Conservation (phyloP, 2,113 vertebrate species). For the Nansenia antarctica region DNA sequence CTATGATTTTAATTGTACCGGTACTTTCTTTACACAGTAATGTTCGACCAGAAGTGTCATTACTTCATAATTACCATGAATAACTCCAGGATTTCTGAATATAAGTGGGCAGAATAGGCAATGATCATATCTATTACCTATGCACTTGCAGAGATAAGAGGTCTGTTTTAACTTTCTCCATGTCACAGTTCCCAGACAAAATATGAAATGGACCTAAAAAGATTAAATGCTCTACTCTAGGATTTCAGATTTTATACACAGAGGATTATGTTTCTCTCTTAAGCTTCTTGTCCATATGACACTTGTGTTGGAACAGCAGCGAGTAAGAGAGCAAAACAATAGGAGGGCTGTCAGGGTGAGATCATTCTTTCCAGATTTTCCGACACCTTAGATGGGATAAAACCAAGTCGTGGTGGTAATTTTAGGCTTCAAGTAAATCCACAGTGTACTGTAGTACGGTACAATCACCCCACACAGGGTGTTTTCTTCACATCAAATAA, state of each 20-base stretch:
- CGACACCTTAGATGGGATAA: not conserved
- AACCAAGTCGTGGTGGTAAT: not conserved
- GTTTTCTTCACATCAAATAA: not conserved
- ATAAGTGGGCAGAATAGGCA: not conserved
- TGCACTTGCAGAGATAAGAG: not conserved
- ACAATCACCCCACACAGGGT: not conserved
- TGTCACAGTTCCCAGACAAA: not conserved
- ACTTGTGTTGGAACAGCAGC: not conserved
- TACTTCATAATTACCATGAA: not conserved
- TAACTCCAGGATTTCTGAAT: not conserved
- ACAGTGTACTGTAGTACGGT: not conserved
- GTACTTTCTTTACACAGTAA: no score
- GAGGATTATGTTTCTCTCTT: not conserved
- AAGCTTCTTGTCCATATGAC: not conserved
- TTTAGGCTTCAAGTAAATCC: not conserved
- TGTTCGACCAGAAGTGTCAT: not conserved
- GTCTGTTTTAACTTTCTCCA: not conserved
- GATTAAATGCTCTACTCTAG: not conserved
- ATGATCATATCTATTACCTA: not conserved
- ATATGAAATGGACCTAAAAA: not conserved
- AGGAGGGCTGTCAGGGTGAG: not conserved
- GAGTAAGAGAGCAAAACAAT: not conserved
- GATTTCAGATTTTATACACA: not conserved
- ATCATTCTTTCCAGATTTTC: not conserved
- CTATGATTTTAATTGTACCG: no score